Percentiles rank a stretch among this genome's conserved stretches.
These are phyloP conservation scores for Procavia capensis DNA, from an alignment of 2,113 vertebrate genomes.

Conservation along the genomic window DNA sequence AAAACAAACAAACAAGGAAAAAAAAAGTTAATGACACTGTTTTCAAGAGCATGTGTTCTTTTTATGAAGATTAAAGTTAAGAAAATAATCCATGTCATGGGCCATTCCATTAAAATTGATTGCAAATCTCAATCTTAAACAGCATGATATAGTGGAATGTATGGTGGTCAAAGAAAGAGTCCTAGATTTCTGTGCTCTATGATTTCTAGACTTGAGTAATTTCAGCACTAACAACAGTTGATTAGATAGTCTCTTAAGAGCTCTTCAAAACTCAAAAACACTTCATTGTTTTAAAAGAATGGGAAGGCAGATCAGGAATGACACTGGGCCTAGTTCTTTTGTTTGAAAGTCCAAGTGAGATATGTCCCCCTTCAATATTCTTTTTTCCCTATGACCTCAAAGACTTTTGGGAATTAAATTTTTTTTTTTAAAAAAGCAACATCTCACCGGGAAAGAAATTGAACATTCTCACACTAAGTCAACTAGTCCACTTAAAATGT, in stretches of 20 bases:
- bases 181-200: neutral
- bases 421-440: slow-evolving; percentile 37
- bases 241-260: neutral
- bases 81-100: neutral
- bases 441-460: neutral
- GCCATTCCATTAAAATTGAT: neutral
- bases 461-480: neutral
- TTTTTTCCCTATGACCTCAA: neutral
- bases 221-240: neutral
- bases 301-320: neutral
- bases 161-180: neutral
- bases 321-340: neutral
- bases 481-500: slow-evolving; percentile 1
- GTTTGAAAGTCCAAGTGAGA: neutral
- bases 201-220: slow-evolving; percentile 1
- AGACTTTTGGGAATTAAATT: neutral
- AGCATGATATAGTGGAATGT: neutral
- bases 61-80: slow-evolving; percentile 29
- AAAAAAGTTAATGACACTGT: neutral
- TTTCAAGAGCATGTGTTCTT: neutral
- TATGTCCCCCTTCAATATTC: neutral
- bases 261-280: neutral
- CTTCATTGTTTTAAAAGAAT: slow-evolving; percentile 8
- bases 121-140: neutral
- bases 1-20: too few species aligned